These are phyloP conservation scores for Notolabrus celidotus DNA, from an alignment of 2,797 vertebrate genomes.

Conservation along the genomic window DNA sequence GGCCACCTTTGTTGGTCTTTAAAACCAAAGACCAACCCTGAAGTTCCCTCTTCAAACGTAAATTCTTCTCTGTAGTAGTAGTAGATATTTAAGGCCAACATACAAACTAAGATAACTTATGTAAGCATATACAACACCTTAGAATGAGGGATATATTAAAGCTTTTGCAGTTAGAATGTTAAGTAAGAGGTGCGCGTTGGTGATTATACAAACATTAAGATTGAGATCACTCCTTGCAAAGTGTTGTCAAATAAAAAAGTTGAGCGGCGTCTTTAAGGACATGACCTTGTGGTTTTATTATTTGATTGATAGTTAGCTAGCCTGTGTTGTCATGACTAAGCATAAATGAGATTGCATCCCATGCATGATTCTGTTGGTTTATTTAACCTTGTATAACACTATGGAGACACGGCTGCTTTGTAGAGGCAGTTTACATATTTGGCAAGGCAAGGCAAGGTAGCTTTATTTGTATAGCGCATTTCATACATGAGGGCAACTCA, in stretches of 20 bases:
- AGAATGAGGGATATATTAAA: not conserved
- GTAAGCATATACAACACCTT: not conserved
- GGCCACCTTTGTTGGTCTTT: not conserved
- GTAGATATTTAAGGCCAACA: not conserved
- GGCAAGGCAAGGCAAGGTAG: too few species aligned
- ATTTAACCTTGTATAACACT: not conserved
- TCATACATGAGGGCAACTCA: too few species aligned
- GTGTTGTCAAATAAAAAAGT: not conserved
- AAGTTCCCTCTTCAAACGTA: not conserved
- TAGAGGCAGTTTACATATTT: not conserved
- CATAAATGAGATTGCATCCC: not conserved
- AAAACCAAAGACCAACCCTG: not conserved
- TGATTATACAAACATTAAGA: not conserved
- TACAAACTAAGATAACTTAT: not conserved
- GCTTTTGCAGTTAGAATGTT: not conserved
- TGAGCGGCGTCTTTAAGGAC: not conserved
- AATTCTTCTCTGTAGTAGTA: not conserved
- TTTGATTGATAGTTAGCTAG: not conserved
- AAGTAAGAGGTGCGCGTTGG: not conserved
- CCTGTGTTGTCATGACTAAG: conserved; percentile 15
- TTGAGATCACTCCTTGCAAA: not conserved
- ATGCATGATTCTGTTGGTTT: conserved; percentile 4
- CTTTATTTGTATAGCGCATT: too few species aligned
- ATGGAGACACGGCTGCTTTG: too few species aligned
- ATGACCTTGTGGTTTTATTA: not conserved